phyloP scores from a whole-genome alignment of 2,797 vertebrate genomes.

The Calcarius lapponicus region DNA sequence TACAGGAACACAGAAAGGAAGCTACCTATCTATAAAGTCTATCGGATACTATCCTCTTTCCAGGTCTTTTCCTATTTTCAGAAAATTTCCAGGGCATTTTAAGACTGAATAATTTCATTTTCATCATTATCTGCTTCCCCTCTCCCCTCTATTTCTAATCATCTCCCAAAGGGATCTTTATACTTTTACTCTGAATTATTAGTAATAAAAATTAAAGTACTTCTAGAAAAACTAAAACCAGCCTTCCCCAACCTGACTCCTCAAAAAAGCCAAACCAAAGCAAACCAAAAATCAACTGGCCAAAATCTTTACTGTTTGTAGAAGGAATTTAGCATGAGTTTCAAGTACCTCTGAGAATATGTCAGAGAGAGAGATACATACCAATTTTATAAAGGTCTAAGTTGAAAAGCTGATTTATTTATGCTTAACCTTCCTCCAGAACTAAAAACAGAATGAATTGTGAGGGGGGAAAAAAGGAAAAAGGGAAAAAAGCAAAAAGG shows the following conservation, averaged over 20 bases:
- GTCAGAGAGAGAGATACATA: neutral
- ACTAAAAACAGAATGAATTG: neutral
- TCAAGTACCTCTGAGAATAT: neutral
- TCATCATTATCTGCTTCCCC: neutral
- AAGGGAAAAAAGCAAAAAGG: rapidly evolving
- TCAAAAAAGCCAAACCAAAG: rapidly evolving
- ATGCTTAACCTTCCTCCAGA: neutral
- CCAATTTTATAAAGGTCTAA: neutral
- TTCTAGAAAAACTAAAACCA: neutral
- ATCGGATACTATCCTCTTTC: neutral
- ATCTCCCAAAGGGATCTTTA: neutral
- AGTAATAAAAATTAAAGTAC: neutral
- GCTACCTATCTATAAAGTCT: neutral
- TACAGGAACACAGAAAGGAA: neutral
- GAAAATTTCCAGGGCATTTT: neutral
- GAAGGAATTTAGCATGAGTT: neutral
- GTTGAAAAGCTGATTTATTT: conserved; percentile 1
- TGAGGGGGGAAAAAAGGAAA: rapidly evolving
- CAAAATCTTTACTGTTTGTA: neutral
- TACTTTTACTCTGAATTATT: neutral
- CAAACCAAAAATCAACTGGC: neutral
- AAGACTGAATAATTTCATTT: neutral
- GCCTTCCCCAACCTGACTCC: rapidly evolving
- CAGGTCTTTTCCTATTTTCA: neutral
- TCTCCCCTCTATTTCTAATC: neutral